Base-by-base conservation (phyloP, 2,888 invertebrate species). In the Eulithis prunata region DNA sequence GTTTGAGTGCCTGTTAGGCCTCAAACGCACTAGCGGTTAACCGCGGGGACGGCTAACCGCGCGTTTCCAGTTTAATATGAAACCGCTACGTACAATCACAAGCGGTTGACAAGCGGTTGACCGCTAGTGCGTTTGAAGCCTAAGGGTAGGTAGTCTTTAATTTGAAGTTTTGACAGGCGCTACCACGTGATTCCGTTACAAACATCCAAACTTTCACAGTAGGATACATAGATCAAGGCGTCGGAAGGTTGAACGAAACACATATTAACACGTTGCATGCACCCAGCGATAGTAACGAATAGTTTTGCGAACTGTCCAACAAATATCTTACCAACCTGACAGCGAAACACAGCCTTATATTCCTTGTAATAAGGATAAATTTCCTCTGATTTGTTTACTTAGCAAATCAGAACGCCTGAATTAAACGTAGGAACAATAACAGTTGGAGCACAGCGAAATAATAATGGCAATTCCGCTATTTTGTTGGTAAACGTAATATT, bases 101-200 rank as follows among this genome's bases (percentile, higher is more conserved):
- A n/a, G n/a, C n/a, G n/a, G n/a, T n/a, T n/a, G n/a, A n/a, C n/a
- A n/a, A n/a, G n/a, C n/a, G n/a, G n/a, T n/a, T n/a, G n/a, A n/a
- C n/a, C n/a, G n/a, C n/a, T n/a, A n/a, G n/a, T n/a, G n/a, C n/a
- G n/a, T n/a, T n/a, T n/a, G n/a, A n/a, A n/a, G n/a, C n/a, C n/a
- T n/a, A n/a, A n/a, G 13, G 7, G n/a, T 46, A 7, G 14, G 14
- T 11, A 10, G 47, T 14, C 8, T 14, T 47, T 13, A 13, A 13
- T 14, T 47, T 47, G 14, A 53, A 41, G 56, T 47, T 32, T 53
- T n/a, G 13, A 53, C 53, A 53, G 53, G 47, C 7, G 47, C 4
- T 45, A 8, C 41, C 41, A 14, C 14, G 47, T 47, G 47, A 47
- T 8, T n/a, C 5, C n/a, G n/a, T 5, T 5, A 12, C n/a, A 45